Evolutionary conservation across 2,113 vertebrate genomes (phyloP).

Genomic region (Ameiurus melas): DNA sequence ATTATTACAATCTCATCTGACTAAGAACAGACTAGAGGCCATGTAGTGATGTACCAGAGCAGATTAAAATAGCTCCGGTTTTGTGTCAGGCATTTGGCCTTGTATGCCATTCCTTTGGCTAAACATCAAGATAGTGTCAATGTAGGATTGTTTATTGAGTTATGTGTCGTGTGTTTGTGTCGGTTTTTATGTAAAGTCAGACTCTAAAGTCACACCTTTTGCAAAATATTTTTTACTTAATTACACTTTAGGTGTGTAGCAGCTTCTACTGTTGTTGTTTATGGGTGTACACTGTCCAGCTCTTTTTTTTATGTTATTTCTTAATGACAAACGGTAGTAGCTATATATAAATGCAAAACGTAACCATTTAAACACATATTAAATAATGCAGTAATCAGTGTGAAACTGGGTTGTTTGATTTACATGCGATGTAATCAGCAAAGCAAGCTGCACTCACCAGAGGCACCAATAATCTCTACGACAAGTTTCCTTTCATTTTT

Average conservation of each 20-base stretch:
- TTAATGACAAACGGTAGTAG: neutral
- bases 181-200: neutral
- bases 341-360: neutral
- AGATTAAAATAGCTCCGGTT: conserved; percentile 12
- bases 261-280: neutral
- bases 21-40: neutral
- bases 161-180: neutral
- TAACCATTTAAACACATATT: neutral
- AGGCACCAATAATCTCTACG: neutral
- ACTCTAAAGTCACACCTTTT: neutral
- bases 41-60: neutral
- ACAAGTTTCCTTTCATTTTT: neutral
- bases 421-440: neutral
- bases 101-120: neutral
- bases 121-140: neutral
- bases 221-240: neutral
- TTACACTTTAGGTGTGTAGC: neutral
- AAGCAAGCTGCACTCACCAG: neutral
- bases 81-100: conserved; percentile 13
- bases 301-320: neutral
- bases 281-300: neutral
- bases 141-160: neutral
- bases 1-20: neutral
- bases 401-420: neutral
- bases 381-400: neutral